Conservation (phyloP, 64 coral and sea anemone species). For the Dendronephthya gigantea region DNA sequence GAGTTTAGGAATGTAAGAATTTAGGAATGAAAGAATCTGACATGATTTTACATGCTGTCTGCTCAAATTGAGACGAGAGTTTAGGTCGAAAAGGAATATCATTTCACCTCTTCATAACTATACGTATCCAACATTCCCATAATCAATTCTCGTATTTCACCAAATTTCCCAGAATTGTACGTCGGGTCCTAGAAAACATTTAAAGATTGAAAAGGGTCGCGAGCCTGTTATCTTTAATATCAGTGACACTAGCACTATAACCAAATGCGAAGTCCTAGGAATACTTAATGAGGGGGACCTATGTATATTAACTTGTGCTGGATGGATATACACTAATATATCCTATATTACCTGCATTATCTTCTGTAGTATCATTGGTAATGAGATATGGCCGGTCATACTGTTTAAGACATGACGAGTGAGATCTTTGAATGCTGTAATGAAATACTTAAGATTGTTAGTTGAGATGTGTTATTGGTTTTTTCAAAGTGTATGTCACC, state of each 20-base stretch:
- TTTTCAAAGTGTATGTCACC: too few species aligned
- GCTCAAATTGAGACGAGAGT: too few species aligned
- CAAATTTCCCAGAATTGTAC: conserved; percentile 81
- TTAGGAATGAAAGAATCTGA: too few species aligned
- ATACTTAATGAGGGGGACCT: too few species aligned
- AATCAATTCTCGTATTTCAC: conserved; percentile 95
- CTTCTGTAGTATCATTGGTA: conserved; percentile 86
- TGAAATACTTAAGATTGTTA: too few species aligned
- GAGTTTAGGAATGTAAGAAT: too few species aligned
- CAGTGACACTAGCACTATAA: too few species aligned
- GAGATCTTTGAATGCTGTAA: conserved; percentile 80
- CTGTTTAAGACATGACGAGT: conserved; percentile 94
- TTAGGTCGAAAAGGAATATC: background rate
- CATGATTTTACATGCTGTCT: too few species aligned
- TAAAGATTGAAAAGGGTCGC: background rate
- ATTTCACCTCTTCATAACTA: conserved; percentile 69
- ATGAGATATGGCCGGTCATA: conserved; percentile 97
- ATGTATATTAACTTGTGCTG: background rate
- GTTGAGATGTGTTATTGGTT: too few species aligned
- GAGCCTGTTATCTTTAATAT: too few species aligned
- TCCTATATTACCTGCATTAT: conserved; percentile 98
- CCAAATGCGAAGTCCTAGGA: too few species aligned
- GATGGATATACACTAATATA: too few species aligned
- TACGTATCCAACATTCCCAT: conserved; percentile 92
- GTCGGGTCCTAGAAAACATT: conserved; percentile 55